Conservation (phyloP, 1,140 invertebrate genomes). For the Chlorops oryzae region DNA sequence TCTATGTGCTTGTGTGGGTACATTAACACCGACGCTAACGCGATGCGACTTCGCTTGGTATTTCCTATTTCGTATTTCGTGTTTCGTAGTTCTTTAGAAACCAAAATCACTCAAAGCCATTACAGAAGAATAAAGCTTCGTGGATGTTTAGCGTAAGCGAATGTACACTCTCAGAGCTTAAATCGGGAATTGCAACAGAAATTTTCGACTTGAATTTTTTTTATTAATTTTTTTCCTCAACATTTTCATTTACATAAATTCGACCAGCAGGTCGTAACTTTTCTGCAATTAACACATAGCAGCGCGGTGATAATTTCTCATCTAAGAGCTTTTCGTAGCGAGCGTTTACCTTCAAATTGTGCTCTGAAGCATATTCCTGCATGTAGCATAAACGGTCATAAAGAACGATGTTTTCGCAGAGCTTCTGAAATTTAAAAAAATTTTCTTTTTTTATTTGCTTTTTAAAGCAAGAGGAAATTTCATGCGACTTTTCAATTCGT, state of each 20-base stretch:
- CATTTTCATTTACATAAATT: neutral
- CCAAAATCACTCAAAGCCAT: too few species aligned
- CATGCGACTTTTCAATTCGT: neutral
- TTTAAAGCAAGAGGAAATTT: neutral
- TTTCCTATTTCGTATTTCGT: too few species aligned
- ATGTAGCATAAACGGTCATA: constrained; percentile 61
- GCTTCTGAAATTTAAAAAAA: constrained; percentile 40
- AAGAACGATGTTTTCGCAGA: constrained; percentile 64
- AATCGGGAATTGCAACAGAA: too few species aligned
- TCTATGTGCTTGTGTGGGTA: too few species aligned
- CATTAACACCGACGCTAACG: too few species aligned
- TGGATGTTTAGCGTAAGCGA: too few species aligned
- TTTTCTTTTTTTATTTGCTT: neutral
- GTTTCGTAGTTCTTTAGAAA: too few species aligned
- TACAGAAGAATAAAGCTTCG: too few species aligned
- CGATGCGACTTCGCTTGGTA: too few species aligned
- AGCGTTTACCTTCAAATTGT: constrained; percentile 44
- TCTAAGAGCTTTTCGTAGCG: constrained; percentile 54
- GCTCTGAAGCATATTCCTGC: constrained; percentile 50
- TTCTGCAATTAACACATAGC: constrained; percentile 52
- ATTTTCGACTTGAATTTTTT: too few species aligned
- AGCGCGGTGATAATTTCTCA: constrained; percentile 55
- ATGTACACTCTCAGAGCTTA: too few species aligned
- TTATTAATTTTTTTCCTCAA: too few species aligned
- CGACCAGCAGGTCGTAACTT: constrained; percentile 27